Evolutionary conservation across 2,797 vertebrate species (phyloP).

Genomic region (Picus viridis): DNA sequence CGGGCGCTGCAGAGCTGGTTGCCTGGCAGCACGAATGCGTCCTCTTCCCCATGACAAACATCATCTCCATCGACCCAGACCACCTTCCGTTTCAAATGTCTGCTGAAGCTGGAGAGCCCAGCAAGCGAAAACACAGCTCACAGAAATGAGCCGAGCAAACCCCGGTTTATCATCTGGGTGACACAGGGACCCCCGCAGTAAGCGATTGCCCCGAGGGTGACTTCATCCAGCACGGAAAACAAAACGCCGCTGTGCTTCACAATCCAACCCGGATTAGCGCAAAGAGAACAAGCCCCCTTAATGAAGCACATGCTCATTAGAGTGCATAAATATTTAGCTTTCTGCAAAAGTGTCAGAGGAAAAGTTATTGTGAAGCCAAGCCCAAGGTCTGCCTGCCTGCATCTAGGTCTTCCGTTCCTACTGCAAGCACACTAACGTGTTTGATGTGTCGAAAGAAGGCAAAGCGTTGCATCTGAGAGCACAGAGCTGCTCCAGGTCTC

Average conservation of each 20-base stretch:
- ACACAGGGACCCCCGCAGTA: background rate
- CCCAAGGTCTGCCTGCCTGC: background rate
- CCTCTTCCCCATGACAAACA: slow-evolving; percentile 38
- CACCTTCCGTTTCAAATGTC: background rate
- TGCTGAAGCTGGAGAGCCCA: background rate
- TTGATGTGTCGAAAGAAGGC: background rate
- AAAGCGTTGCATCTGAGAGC: background rate
- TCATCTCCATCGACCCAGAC: slow-evolving; percentile 4
- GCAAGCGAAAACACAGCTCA: rapidly evolving
- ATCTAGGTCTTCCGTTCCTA: background rate
- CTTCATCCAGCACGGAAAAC: background rate
- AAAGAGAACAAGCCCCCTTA: background rate
- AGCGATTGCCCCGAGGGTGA: background rate
- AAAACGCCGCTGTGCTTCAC: background rate
- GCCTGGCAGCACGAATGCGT: slow-evolving; percentile 61
- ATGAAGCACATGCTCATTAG: slow-evolving; percentile 6
- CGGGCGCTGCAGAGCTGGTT: slow-evolving; percentile 53
- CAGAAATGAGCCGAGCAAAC: background rate
- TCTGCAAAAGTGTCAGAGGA: background rate
- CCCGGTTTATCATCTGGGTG: rapidly evolving
- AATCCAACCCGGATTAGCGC: background rate
- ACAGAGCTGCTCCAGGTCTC: background rate
- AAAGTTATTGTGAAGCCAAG: background rate
- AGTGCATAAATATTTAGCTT: background rate
- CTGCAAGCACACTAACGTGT: background rate